Evolutionary conservation across 2,113 vertebrate genomes (phyloP).

Genomic region (Canis aureus): DNA sequence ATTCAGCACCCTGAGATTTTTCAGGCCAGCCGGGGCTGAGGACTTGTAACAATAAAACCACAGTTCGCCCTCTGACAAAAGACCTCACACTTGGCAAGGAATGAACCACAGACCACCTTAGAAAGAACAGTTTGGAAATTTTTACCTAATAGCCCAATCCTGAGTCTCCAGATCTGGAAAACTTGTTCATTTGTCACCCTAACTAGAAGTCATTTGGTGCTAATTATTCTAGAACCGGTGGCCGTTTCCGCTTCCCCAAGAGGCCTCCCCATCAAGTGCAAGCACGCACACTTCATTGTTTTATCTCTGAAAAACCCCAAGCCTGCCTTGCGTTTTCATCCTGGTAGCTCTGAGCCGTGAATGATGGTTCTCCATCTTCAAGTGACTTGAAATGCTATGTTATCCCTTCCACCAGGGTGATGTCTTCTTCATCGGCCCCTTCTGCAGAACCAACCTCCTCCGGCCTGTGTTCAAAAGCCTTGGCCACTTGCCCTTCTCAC

Average conservation of each 20-base stretch:
- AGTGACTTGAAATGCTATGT: neutral
- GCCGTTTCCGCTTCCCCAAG: neutral
- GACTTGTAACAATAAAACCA: constrained; percentile 41
- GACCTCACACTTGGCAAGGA: neutral
- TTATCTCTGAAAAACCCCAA: neutral
- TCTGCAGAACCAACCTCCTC: neutral
- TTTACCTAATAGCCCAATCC: neutral
- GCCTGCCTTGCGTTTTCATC: neutral
- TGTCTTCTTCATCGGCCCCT: neutral
- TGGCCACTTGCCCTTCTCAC: neutral
- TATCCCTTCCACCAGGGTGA: constrained; percentile 18
- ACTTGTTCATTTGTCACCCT: neutral
- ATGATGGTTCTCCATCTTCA: neutral
- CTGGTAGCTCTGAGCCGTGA: neutral
- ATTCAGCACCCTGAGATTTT: constrained; percentile 60
- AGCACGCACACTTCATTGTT: neutral
- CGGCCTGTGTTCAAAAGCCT: neutral
- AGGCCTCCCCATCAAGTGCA: neutral
- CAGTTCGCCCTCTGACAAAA: neutral
- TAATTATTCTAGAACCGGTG: neutral
- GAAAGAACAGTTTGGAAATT: neutral
- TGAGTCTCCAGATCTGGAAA: neutral
- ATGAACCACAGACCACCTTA: neutral
- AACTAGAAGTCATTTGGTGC: neutral
- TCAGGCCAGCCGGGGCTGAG: constrained; percentile 54